A percentile compares a stretch with the other conserved stretches of the same genome.
Conservation (phyloP, 2,888 invertebrate species). For the Lottia scabra region DNA sequence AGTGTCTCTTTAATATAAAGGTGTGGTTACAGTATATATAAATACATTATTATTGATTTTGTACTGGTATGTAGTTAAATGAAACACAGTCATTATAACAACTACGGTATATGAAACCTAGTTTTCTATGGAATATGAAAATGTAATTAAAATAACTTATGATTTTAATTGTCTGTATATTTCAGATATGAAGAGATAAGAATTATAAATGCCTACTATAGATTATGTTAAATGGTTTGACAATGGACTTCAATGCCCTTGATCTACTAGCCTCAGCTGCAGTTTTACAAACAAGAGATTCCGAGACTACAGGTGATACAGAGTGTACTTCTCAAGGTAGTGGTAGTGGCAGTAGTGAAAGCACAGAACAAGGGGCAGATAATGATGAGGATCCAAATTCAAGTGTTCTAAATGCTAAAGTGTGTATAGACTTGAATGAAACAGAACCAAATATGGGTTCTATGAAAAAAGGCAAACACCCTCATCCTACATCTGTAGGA, state of each 20-base stretch:
- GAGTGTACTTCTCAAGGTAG: not conserved
- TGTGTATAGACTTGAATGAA: not conserved
- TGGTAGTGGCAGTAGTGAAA: not conserved
- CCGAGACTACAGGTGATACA: not conserved
- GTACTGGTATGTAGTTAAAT: too few species aligned
- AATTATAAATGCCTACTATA: constrained; percentile 11
- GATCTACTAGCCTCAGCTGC: constrained; percentile 61
- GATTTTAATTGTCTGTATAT: too few species aligned
- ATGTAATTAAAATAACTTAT: too few species aligned
- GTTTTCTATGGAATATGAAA: too few species aligned
- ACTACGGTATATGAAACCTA: too few species aligned
- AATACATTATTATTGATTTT: too few species aligned
- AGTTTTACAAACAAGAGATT: constrained; percentile 35
- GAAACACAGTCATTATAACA: too few species aligned
- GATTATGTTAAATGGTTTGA: constrained; percentile 8
- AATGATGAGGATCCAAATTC: constrained; percentile 1
- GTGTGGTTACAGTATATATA: too few species aligned
- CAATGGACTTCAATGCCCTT: constrained; percentile 59
- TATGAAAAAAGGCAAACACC: constrained; percentile 14
- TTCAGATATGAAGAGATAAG: not conserved
- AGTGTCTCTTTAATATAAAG: too few species aligned
- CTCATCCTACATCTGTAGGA: too few species aligned
- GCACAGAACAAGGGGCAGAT: constrained; percentile 1
- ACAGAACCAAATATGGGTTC: constrained; percentile 14
- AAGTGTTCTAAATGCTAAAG: not conserved